Base-by-base conservation (phyloP, 2,888 invertebrate genomes). In the Eupelmus urozonus region DNA sequence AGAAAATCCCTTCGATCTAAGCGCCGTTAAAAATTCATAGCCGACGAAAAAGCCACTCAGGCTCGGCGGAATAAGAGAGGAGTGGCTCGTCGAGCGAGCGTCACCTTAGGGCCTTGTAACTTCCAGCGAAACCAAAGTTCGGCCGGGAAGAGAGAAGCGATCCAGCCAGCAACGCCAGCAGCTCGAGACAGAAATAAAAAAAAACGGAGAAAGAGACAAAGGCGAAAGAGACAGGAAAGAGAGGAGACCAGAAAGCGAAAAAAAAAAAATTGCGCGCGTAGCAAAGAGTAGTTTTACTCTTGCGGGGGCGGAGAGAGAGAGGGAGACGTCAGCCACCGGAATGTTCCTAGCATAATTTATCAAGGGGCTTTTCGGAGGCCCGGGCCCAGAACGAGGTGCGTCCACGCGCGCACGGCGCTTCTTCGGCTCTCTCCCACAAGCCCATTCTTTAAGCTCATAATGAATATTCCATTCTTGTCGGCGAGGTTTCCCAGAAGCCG, bases 261-360 rank as follows among this genome's bases (percentile, higher is more conserved):
- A 66, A 78, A 62, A 70, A 34, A 9, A 69, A n/a, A n/a, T n/a
- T 57, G 34, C n/a, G 63, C 75, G 20, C 29, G 73, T 53, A 60
- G 77, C 77, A 77, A 4, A 5, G 42, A 63, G 63, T 55, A 63
- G 63, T 63, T 72, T 72, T 16, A 72, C 63, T 72, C 27, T 34
- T 73, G n/a, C 72, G 67, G 49, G 45, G n/a, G 34, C 29, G 59
- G 53, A 29, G 25, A 57, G 42, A 29, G 45, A 29, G 49, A 59
- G 45, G 73, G 42, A 66, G 79, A 76, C 72, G 75, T 71, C 80
- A 80, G 80, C 81, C 79, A 76, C 69, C 80, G 81, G 79, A 82
- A 83, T 81, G 82, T 80, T 82, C 81, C 78, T 79, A 80, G 82
- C 82, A 83, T 82, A 83, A 83, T 83, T 83, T 82, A 83, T 83